Evolutionary conservation across 2,888 invertebrate species (phyloP), one percentile per base, ranked within the genome.

Genomic region (Orthonevra nobilis): DNA sequence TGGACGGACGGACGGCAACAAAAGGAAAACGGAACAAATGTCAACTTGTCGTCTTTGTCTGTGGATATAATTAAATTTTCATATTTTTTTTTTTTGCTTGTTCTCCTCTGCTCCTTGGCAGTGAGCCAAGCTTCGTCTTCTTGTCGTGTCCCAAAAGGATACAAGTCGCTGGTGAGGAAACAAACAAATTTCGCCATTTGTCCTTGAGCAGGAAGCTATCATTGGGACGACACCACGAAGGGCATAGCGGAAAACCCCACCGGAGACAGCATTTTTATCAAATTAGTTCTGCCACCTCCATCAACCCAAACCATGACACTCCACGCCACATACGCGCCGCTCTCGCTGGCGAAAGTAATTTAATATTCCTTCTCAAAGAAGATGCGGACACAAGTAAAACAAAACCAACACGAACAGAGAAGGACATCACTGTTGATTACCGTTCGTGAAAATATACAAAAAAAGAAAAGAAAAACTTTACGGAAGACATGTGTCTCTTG

Each of bases 181-280:
- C 58, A 73, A 79, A 79, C 79, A 79, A 68, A 79, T 79, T 72
- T 46, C 40, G 28, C 40, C 40, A 66, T 79, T 61, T 73, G 79
- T 73, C 79, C 79, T 79, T 79, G 73, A 73, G 56, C 56, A 26
- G 61, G 50, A 68, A 54, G 58, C 66, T 56, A 58, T 70, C 56
- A 50, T 61, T n/a, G 15, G 15, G 17, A 10, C n/a, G n/a, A n/a
- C n/a, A n/a, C n/a, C n/a, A 14, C 9, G 32, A 30, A 38, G 6
- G 28, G 10, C 17, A 15, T 34, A 54, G 23, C 20, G 61, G 36
- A 50, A 79, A 42, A n/a, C n/a, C 66, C 54, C 79, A 79, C 66
- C 68, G 73, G 73, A 79, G 79, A 79, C 79, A 73, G 61, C 15
- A 79, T 79, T 79, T 79, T 79, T 79, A 79, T 79, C 79, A 73